Evolutionary conservation across 2,797 vertebrate species (phyloP).

Genomic region (Odontamblyopus rebecca): DNA sequence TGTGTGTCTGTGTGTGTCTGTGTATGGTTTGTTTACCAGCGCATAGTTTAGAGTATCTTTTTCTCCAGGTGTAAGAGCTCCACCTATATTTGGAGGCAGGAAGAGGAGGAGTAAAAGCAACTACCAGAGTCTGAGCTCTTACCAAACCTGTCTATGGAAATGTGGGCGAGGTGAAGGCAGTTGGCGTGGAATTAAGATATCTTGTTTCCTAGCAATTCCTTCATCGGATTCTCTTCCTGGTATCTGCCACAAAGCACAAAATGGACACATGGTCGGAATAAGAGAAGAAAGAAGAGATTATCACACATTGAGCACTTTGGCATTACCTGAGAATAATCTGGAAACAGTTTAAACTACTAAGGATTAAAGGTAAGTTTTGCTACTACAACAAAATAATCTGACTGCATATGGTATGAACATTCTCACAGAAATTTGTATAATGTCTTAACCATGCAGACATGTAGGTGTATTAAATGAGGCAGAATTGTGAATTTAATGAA

Average conservation of each 20-base stretch:
- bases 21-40: background rate
- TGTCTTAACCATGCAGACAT: background rate
- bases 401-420: background rate
- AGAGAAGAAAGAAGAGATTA: constrained; percentile 7
- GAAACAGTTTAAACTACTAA: constrained; percentile 1
- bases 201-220: constrained; percentile 1
- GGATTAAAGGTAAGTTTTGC: constrained; percentile 34
- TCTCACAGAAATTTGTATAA: background rate
- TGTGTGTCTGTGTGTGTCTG: background rate
- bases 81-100: constrained; percentile 58
- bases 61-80: constrained; percentile 58
- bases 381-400: background rate
- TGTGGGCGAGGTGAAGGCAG: constrained; percentile 31
- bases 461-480: background rate
- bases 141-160: constrained; percentile 36
- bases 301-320: background rate
- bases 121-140: constrained; percentile 33
- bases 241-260: constrained; percentile 2
- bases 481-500: background rate
- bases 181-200: constrained; percentile 8
- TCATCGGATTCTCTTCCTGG: constrained; percentile 19
- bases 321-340: background rate
- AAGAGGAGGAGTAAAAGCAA: constrained; percentile 26
- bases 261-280: constrained; percentile 35
- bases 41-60: constrained; percentile 24